Conservation (phyloP, 2,797 vertebrate species). For the Pyrocephalus nanus region DNA sequence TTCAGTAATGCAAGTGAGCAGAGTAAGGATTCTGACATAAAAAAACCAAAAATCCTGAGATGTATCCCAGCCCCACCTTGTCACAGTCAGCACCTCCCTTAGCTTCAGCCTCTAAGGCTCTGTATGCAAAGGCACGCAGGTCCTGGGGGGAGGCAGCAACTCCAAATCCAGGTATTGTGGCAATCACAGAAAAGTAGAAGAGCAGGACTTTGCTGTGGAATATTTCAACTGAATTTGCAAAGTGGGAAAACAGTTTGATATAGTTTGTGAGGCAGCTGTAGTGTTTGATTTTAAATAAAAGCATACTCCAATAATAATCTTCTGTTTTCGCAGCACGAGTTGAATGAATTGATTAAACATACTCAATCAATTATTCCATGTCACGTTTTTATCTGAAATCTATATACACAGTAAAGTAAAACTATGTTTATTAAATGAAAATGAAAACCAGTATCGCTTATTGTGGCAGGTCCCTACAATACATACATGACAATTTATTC, state of each 20-base stretch:
- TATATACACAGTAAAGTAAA: slow-evolving; percentile 22
- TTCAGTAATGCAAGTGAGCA: neutral
- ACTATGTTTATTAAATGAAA: neutral
- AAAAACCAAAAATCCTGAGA: neutral
- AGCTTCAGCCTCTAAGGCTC: neutral
- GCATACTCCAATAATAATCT: neutral
- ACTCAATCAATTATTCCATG: neutral
- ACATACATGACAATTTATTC: slow-evolving; percentile 22
- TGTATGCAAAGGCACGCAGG: neutral
- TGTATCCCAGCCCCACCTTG: neutral
- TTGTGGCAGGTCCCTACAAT: slow-evolving; percentile 1
- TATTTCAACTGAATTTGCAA: neutral
- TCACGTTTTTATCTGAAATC: neutral
- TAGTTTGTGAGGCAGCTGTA: neutral
- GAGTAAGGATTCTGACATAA: neutral
- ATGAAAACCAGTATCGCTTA: neutral
- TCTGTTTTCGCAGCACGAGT: neutral
- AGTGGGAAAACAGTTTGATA: neutral
- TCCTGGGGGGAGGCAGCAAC: neutral
- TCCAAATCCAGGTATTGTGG: neutral
- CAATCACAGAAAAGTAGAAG: neutral
- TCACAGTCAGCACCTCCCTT: neutral
- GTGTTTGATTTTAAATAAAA: slow-evolving; percentile 27
- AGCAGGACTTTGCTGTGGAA: neutral
- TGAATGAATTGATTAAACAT: neutral